Base-by-base conservation (phyloP, 30 jellyfish, hydroid and myxozoan genomes). In the Aurelia coerulea region DNA sequence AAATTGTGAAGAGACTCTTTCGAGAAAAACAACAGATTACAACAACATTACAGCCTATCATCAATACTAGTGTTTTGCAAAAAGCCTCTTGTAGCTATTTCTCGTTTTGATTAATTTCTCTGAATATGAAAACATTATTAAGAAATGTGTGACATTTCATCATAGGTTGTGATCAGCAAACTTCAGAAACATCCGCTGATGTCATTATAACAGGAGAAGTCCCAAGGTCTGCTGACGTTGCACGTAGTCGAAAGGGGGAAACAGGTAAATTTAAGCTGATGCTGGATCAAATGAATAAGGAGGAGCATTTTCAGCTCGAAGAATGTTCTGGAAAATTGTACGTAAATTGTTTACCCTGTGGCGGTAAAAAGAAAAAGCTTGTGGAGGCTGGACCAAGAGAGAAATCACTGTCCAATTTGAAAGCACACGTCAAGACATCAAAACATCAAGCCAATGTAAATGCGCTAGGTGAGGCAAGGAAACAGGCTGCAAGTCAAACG, bases 361-460 rank as follows among this genome's bases (percentile, higher is more conserved):
- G 78, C 78, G 50, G 78, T 4, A 67, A 67, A 15, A 67, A 18
- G 78, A 67, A 67, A 67, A 67, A 67, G 78, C 78, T 67, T 67
- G 78, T 67, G 56, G 78, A 67, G 78, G 78, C 78, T 67, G 78
- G 78, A 67, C 78, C 78, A 67, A 32, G 78, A 32, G 78, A 67
- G 51, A 67, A 67, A 67, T 67, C 78, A 67, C 16, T 67, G 16
- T 67, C 50, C 50, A 67, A 67, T 67, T 67, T 67, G 42, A 67
- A 67, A 67, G 78, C 78, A 67, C 50, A 67, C 51, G 41, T 67
- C 50, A 67, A 67, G 78, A 67, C 78, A 67, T 67, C 78, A 18
- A 67, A 67, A 67, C 78, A 67, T 32, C 78, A 67, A 67, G 78
- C 78, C 35, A 67, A 67, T 67, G 78, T 67, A 23, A 67, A 67